Conservation (phyloP, 2,797 vertebrate genomes). For the Xerus rutilus region DNA sequence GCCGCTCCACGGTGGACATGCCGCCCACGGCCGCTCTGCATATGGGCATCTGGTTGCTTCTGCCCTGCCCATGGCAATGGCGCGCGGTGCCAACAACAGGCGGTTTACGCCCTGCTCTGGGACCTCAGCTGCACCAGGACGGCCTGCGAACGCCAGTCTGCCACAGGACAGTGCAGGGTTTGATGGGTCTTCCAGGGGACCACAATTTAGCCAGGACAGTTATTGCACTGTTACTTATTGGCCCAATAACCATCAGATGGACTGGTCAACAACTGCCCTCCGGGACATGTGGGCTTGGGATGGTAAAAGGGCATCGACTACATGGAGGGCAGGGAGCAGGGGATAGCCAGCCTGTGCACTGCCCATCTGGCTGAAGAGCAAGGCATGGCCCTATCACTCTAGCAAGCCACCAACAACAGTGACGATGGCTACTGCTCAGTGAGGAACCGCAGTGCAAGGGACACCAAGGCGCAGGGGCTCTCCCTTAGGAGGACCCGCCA, state of each 20-base stretch:
- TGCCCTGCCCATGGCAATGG: too few relatives aligned
- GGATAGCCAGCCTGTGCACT: background rate
- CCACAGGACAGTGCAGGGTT: background rate
- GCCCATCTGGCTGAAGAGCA: background rate
- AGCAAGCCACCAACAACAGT: background rate
- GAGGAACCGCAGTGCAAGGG: background rate
- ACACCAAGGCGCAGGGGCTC: accelerated
- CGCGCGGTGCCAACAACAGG: too few relatives aligned
- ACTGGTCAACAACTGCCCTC: background rate
- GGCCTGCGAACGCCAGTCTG: background rate
- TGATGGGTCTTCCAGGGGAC: background rate
- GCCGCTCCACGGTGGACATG: accelerated
- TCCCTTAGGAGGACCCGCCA: background rate
- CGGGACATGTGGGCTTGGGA: background rate
- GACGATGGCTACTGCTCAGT: accelerated
- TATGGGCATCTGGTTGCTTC: too few relatives aligned
- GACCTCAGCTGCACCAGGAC: background rate
- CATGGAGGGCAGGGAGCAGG: too few relatives aligned
- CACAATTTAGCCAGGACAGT: background rate
- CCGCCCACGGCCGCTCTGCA: accelerated
- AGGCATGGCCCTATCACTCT: background rate
- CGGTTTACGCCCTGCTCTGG: background rate
- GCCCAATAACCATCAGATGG: background rate
- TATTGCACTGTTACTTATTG: background rate
- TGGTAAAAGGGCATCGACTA: background rate